A percentile compares a stretch with the other conserved stretches of the same genome.
Conservation (phyloP, 64 coral and sea anemone species). For the Cladopsammia gracilis region DNA sequence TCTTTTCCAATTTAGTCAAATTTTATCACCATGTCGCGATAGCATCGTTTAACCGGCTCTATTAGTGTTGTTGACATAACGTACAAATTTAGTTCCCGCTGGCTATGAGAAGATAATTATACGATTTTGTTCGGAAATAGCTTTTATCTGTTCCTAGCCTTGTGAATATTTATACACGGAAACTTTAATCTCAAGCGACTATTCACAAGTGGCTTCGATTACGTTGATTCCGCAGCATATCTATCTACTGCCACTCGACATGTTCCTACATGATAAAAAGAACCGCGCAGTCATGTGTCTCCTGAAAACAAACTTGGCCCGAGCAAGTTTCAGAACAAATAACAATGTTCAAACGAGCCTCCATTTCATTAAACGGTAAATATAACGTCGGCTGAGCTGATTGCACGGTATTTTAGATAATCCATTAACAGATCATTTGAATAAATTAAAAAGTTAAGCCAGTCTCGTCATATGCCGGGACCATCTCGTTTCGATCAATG, state of each 20-base stretch:
- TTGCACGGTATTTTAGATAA: neutral
- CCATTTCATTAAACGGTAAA: neutral
- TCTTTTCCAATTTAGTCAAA: neutral
- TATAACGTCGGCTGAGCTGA: neutral
- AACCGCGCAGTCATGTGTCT: neutral
- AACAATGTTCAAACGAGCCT: neutral
- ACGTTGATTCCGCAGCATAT: neutral
- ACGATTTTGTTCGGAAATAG: neutral
- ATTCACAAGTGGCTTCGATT: neutral
- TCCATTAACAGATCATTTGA: neutral
- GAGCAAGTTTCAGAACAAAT: neutral
- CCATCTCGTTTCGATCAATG: neutral
- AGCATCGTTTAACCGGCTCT: slow-evolving; percentile 13
- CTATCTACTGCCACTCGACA: neutral
- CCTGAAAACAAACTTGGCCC: neutral
- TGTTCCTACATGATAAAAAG: neutral
- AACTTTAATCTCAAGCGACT: neutral
- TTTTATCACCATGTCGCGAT: slow-evolving; percentile 11
- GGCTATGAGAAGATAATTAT: neutral
- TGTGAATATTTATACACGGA: neutral
- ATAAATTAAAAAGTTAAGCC: neutral
- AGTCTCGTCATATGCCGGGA: neutral
- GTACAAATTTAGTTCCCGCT: neutral
- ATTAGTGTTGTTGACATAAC: neutral
- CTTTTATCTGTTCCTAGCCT: neutral